These are phyloP conservation scores for Pseudomyrmex pallidus DNA, from an alignment of 1,140 invertebrate species.

Conservation along the genomic window DNA sequence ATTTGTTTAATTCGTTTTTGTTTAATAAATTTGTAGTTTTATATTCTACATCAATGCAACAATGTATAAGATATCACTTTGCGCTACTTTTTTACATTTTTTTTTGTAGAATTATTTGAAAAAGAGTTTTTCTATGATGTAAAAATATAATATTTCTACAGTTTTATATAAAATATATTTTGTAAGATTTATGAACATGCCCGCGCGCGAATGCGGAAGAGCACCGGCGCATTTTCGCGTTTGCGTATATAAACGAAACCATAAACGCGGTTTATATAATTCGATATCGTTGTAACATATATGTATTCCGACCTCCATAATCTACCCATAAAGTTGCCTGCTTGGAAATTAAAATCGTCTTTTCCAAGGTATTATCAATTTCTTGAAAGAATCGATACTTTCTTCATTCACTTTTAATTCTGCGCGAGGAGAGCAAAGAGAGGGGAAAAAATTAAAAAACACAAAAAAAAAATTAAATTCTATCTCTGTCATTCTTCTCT, in stretches of 20 bases:
- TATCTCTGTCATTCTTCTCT: background rate
- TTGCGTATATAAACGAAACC: conserved; percentile 23
- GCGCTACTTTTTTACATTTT: no score
- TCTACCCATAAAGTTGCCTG: conserved; percentile 20
- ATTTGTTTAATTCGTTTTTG: no score
- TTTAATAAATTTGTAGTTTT: no score
- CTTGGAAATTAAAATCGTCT: conserved; percentile 41
- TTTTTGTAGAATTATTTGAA: no score
- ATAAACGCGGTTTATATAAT: conserved; percentile 30
- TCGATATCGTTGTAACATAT: conserved; percentile 13
- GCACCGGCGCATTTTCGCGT: background rate
- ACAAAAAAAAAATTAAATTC: conserved; percentile 29
- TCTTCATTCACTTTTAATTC: conserved; percentile 55
- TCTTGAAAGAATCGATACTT: conserved; percentile 29
- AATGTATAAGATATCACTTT: no score
- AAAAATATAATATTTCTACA: no score
- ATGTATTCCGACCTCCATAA: conserved; percentile 4
- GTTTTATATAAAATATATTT: no score
- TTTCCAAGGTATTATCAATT: conserved; percentile 23
- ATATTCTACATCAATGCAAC: no score
- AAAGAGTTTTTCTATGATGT: no score
- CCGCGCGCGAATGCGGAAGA: conserved; percentile 10
- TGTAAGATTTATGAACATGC: conserved; percentile 33
- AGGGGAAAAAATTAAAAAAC: background rate
- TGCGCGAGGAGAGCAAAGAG: background rate